Evolutionary conservation across 2,113 vertebrate genomes (phyloP), one percentile per base, ranked within the genome.

Genomic region (Antigone vipio): DNA sequence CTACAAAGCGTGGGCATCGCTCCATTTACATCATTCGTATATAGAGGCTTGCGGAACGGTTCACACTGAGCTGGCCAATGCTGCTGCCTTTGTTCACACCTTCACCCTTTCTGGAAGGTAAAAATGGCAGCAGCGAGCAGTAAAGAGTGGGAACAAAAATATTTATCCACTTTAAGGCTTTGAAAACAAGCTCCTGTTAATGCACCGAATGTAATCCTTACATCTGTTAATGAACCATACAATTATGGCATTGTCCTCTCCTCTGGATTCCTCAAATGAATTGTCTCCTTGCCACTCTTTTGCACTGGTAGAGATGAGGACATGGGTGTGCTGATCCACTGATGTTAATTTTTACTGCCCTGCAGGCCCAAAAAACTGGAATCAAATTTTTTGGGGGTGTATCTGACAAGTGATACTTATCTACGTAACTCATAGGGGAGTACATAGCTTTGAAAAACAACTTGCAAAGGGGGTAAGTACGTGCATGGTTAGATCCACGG

Each of bases 401-500:
- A 44, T 20, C 64, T 32, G 52, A 26, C 34, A 18, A 38, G 32
- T 17, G 29, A 3, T 27, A 9, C 3, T 84, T 64, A 9, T 0
- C 40, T 44, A 2, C 12, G 0, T 19, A 9, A 40, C 16, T 71
- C 56, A 1, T 32, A 21, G 2, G 66, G 49, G 40, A 47, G 8
- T 9, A 44, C 13, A 44, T 35, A 15, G 34, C 14, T 72, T 42
- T 7, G 47, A 2, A 16, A 53, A 56, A 5, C 30, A 29, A 3
- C 7, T 29, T 24, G 50, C 15, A 6, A 14, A 8, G 49, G 0
- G 19, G 9, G 5, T 5, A 35, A 20, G 8, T 6, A 1, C 1
- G 38, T 32, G 44, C 20, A 0, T 0, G n/a, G 55, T 53, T 14
- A 4, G 22, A 13, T 11, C 34, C 15, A 1, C 0, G 0, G 1